Base-by-base conservation (phyloP, 2,113 vertebrate species). In the Cacatua alba region DNA sequence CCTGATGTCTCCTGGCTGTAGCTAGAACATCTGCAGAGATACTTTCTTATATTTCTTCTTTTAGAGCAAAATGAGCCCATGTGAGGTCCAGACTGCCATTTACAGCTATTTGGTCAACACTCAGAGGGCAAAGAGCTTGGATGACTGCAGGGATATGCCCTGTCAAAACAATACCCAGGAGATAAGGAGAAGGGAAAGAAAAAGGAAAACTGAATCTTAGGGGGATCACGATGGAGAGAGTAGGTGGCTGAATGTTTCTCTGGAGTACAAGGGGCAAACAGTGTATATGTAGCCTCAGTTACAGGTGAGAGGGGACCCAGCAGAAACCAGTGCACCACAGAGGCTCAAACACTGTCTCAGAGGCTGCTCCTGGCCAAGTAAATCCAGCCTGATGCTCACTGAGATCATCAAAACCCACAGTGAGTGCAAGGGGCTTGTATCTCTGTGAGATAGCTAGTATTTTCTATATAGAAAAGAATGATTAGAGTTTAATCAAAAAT, bases 261-360 rank as follows among this genome's bases (percentile, higher is more conserved):
- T 48, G 24, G 39, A 48, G 23, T 14, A 52, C 3, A 37, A 11
- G 5, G 7, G 12, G 9, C 17, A 85, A 62, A 49, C 2, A 53
- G 18, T 44, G 4, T 12, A n/a, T 1, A 0, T 6, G 39, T 2
- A 82, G 20, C 13, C 18, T 10, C 0, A 0, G 13, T 21, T 24
- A 67, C 1, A 5, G 10, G 8, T 43, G 39, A 71, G 28, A 49
- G 31, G 8, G 20, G 12, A 29, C 1, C 1, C 20, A 82, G 28
- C 9, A 72, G 33, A 11, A 0, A 0, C 5, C 11, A 1, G 12
- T 26, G 8, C 8, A 53, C 18, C 1, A 0, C 4, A 21, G 2
- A 4, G 20, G 17, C 7, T 84, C 62, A 51, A 41, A 20, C 6
- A 67, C 13, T 2, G 0, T 24, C 21, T 65, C 39, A 64, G 11